Evolutionary conservation across 2,113 vertebrate genomes (phyloP), one percentile per base, ranked within the genome.

Genomic region (Leptobrachium leishanense): DNA sequence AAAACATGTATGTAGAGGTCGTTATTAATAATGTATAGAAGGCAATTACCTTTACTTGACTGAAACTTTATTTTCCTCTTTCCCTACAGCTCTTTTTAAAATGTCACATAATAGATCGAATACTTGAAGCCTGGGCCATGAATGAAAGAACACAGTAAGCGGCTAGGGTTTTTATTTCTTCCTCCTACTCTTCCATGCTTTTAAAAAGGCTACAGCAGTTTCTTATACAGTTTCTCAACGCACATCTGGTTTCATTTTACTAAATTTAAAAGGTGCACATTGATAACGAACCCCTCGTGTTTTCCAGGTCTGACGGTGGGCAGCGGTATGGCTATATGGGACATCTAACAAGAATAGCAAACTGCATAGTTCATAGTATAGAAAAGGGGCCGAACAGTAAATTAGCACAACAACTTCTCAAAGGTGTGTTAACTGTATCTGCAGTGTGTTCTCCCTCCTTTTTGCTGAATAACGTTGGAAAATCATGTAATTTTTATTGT

Each of bases 91-190:
- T 99, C 79, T 98, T 99, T 90, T 93, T 95, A 88, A 98, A 98
- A 91, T 98, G 97, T 92, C 95, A 96, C 82, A 92, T 99, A 87
- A 95, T 98, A 86, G 95, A 98, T 88, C 93, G 96, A 94, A 97
- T 98, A 88, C 85, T 98, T 85, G 97, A 99, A 53, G 97, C 97
- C 6, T 99, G 97, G 98, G 94, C 90, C 80, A 92, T 95, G 88
- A 99, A 99, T 77, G 98, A 99, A 85, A 98, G 96, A 86, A 97
- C 97, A 85, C 96, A 99, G 98, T 99, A 88, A 96, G 97, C 43
- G 11, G 13, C 44, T 31, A 31, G 20, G 20, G 20, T 31, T 31
- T 31, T 31, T 31, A 31, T 31, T 31, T 31, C 20, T 31, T 31
- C 20, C 20, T 31, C 20, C 20, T n/a, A n/a, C n/a, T 31, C 20